phyloP scores from a whole-genome alignment of 2,113 vertebrate species.

The Chroicocephalus ridibundus region DNA sequence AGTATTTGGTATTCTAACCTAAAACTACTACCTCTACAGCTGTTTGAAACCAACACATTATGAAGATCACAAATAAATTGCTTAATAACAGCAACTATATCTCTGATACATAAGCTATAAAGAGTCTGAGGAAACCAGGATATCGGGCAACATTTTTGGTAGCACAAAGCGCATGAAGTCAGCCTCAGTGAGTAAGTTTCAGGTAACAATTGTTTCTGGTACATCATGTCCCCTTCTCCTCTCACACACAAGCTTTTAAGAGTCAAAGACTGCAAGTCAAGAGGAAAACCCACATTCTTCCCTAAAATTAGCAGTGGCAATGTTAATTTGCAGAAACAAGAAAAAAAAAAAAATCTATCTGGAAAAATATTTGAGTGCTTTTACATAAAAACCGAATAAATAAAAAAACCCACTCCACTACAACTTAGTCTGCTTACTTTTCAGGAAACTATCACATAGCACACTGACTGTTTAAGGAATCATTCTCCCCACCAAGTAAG shows the following conservation, averaged over 20 bases:
- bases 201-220: neutral
- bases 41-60: neutral
- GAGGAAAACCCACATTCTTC: neutral
- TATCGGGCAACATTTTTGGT: neutral
- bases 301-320: neutral
- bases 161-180: neutral
- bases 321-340: neutral
- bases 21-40: neutral
- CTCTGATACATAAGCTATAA: neutral
- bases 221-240: neutral
- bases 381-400: neutral
- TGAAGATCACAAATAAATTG: neutral
- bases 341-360: neutral
- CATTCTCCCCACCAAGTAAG: neutral
- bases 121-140: neutral
- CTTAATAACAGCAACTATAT: neutral
- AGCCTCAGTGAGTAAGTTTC: neutral
- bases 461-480: neutral
- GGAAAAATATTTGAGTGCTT: neutral
- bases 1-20: neutral
- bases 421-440: neutral
- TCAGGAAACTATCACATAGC: neutral
- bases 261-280: neutral
- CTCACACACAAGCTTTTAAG: neutral
- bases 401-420: neutral